phyloP scores from a whole-genome alignment of 2,888 invertebrate genomes.

The Cremastinae sp. region DNA sequence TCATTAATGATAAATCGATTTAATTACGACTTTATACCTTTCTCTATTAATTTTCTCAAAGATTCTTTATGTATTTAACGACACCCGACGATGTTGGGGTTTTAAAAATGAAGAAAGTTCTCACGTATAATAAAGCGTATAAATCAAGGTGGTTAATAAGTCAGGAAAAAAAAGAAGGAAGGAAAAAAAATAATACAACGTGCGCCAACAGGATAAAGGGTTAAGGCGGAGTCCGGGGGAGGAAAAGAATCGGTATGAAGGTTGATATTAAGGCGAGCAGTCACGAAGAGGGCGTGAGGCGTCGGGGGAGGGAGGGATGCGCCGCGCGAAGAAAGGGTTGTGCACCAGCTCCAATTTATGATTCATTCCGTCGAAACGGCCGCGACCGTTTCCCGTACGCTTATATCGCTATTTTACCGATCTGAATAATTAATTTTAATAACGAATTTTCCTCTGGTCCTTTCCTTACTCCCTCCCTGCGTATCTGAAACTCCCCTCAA shows the following conservation, averaged over 20 bases:
- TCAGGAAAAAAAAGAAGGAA: conserved; percentile 65
- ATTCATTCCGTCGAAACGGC: conserved; percentile 79
- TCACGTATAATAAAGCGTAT: conserved; percentile 74
- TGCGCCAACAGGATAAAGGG: conserved; percentile 71
- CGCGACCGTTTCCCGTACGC: conserved; percentile 72
- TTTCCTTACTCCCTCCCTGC: conserved; percentile 48
- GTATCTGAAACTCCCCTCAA: conserved; percentile 43
- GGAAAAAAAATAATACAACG: conserved; percentile 66
- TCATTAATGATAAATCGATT: too few relatives aligned
- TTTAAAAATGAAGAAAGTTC: conserved; percentile 75
- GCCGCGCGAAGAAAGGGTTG: conserved; percentile 62
- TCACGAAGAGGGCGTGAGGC: conserved; percentile 49
- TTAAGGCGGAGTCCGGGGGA: conserved; percentile 66
- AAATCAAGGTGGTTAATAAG: conserved; percentile 77
- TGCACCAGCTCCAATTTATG: conserved; percentile 78
- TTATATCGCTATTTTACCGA: conserved; percentile 79
- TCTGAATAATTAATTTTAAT: conserved; percentile 80
- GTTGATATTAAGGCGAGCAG: conserved; percentile 47
- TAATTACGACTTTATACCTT: too few relatives aligned
- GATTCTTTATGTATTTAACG: background rate
- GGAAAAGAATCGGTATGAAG: conserved; percentile 56
- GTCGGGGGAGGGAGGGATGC: conserved; percentile 54
- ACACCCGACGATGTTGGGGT: conserved; percentile 18
- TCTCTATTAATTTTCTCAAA: background rate
- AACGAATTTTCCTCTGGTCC: conserved; percentile 74